Evolutionary conservation across 2,888 invertebrate species (phyloP).

Genomic region (Cabera pusaria): DNA sequence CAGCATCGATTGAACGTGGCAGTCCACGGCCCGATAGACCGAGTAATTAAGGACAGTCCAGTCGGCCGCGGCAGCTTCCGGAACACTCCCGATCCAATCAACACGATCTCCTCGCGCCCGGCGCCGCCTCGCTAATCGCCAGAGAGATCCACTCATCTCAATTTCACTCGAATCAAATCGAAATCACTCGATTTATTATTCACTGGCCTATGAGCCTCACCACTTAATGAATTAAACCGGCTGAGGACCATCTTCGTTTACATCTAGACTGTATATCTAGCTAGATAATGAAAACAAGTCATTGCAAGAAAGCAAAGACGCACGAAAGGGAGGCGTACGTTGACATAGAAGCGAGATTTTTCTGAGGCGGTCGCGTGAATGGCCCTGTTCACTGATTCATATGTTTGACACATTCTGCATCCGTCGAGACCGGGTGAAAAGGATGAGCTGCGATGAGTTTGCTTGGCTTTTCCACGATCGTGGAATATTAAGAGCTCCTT

Average conservation of each 20-base stretch:
- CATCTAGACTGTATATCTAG: too few relatives aligned
- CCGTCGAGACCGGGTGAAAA: neutral
- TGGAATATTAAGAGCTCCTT: slow-evolving; percentile 2
- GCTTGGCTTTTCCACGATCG: slow-evolving; percentile 5
- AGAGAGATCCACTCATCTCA: slow-evolving; percentile 11
- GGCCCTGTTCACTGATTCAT: slow-evolving; percentile 5
- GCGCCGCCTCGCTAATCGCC: slow-evolving; percentile 4
- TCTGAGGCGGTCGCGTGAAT: slow-evolving; percentile 1
- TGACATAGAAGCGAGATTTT: neutral
- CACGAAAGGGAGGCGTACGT: too few relatives aligned
- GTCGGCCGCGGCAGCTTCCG: neutral
- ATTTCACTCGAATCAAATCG: too few relatives aligned
- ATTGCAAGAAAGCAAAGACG: too few relatives aligned
- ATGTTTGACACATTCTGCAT: slow-evolving; percentile 7
- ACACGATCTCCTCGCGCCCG: neutral
- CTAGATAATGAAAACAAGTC: too few relatives aligned
- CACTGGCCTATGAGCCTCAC: too few relatives aligned
- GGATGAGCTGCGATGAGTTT: slow-evolving; percentile 5
- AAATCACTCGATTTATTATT: slow-evolving; percentile 15
- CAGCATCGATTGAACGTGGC: neutral
- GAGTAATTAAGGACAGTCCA: slow-evolving; percentile 1
- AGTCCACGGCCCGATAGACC: neutral
- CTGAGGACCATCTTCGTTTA: slow-evolving; percentile 6
- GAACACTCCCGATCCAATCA: neutral
- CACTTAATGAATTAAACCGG: too few relatives aligned